Evolutionary conservation across 1,140 invertebrate species (phyloP).

Genomic region (Samia ricini): DNA sequence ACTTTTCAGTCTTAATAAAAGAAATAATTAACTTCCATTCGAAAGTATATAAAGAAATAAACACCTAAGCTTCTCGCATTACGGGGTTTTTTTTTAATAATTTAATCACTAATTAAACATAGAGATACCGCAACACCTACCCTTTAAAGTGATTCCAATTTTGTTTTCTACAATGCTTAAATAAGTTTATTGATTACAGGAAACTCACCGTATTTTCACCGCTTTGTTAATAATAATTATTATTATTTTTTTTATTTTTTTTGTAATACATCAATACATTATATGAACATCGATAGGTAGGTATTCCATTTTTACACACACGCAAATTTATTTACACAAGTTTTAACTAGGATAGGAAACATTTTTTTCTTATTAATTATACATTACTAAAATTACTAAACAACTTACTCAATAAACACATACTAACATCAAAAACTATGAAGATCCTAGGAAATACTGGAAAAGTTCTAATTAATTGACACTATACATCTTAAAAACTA

Average conservation of each 20-base stretch:
- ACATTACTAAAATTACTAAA: constrained; percentile 70
- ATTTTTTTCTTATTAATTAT: constrained; percentile 65
- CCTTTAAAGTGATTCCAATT: constrained; percentile 58
- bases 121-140: constrained; percentile 62
- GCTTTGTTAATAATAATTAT: constrained; percentile 16
- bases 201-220: constrained; percentile 68
- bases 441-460: constrained; percentile 72
- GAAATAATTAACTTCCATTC: constrained; percentile 49
- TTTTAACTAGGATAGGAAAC: constrained; percentile 73
- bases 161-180: constrained; percentile 64
- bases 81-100: constrained; percentile 56
- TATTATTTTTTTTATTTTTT: constrained; percentile 38
- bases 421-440: constrained; percentile 62
- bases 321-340: constrained; percentile 62
- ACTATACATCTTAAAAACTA: constrained; percentile 73
- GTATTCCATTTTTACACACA: constrained; percentile 69
- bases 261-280: constrained; percentile 56
- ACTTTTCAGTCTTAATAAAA: constrained; percentile 67
- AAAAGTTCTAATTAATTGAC: constrained; percentile 72
- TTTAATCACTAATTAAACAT: constrained; percentile 69
- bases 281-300: constrained; percentile 73
- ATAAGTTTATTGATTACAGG: constrained; percentile 65
- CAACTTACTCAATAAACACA: constrained; percentile 59
- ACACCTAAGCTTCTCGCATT: constrained; percentile 43
- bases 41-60: constrained; percentile 46